Evolutionary conservation across 2,113 vertebrate genomes (phyloP).

Genomic region (Grammomys surdaster): DNA sequence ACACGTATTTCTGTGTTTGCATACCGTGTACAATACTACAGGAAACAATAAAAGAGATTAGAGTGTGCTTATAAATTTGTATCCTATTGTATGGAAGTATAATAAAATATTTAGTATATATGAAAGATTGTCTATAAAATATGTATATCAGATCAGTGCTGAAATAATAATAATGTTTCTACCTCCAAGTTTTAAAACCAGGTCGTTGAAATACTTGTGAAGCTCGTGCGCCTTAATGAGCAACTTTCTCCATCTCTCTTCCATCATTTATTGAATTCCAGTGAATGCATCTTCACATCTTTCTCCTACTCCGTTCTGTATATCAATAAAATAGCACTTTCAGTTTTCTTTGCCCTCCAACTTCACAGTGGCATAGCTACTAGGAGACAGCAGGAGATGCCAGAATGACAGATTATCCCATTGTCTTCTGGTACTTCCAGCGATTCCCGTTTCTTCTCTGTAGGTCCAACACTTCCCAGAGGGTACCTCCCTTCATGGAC

Average conservation of each 20-base stretch:
- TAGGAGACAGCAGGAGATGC: no score
- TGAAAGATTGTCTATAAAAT: slow-evolving; percentile 19
- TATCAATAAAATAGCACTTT: background rate
- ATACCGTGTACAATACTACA: background rate
- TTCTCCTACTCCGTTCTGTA: background rate
- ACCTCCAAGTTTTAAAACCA: background rate
- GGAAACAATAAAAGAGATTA: background rate
- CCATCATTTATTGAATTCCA: background rate
- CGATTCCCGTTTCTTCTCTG: background rate
- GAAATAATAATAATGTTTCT: background rate
- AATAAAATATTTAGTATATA: slow-evolving; percentile 27
- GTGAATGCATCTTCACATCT: background rate
- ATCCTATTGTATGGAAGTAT: background rate
- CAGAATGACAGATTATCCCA: background rate
- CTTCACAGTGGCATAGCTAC: background rate
- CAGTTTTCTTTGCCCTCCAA: background rate
- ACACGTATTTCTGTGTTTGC: background rate
- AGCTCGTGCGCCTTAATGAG: background rate
- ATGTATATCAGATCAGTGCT: background rate
- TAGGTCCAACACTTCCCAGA: background rate
- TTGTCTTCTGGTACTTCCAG: background rate
- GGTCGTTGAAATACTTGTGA: background rate
- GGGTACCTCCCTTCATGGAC: background rate
- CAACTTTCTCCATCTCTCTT: no score
- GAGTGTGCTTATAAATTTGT: background rate